These are phyloP conservation scores for Macquaria australasica DNA, from an alignment of 2,113 vertebrate species.

Conservation along the genomic window DNA sequence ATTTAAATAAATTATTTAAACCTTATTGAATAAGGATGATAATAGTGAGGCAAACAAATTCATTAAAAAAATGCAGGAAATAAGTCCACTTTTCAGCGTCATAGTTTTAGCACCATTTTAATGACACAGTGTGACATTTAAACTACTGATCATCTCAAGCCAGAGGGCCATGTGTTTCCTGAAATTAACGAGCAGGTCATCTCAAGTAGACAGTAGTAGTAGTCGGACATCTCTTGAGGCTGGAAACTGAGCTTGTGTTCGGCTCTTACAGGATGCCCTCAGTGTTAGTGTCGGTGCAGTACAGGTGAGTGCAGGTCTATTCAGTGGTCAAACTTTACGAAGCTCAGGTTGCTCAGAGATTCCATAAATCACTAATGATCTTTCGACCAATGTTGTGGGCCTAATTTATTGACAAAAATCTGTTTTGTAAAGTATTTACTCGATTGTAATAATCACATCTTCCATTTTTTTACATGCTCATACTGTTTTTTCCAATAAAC, in stretches of 20 bases:
- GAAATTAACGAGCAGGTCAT: constrained; percentile 34
- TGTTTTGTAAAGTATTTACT: constrained; percentile 4
- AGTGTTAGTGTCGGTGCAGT: neutral
- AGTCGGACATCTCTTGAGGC: neutral
- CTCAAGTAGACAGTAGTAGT: neutral
- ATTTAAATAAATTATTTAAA: neutral
- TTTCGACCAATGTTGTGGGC: neutral
- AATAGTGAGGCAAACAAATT: neutral
- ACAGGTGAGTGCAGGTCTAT: neutral
- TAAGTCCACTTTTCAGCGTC: neutral
- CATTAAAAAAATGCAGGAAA: constrained; percentile 18
- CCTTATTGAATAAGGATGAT: neutral
- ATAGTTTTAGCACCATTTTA: constrained; percentile 46
- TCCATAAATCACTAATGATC: neutral
- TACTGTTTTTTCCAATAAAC: neutral
- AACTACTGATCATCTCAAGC: constrained; percentile 6
- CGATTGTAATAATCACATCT: neutral
- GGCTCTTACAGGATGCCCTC: neutral
- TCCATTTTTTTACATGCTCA: neutral
- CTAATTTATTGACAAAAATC: constrained; percentile 3
- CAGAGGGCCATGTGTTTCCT: constrained; percentile 15
- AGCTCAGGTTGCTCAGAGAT: neutral
- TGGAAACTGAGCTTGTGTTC: constrained; percentile 2
- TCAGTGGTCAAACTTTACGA: neutral
- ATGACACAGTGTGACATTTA: constrained; percentile 37